Evolutionary conservation across 2,888 invertebrate genomes (phyloP), one percentile per base, ranked within the genome.

Genomic region (Erannis defoliaria): DNA sequence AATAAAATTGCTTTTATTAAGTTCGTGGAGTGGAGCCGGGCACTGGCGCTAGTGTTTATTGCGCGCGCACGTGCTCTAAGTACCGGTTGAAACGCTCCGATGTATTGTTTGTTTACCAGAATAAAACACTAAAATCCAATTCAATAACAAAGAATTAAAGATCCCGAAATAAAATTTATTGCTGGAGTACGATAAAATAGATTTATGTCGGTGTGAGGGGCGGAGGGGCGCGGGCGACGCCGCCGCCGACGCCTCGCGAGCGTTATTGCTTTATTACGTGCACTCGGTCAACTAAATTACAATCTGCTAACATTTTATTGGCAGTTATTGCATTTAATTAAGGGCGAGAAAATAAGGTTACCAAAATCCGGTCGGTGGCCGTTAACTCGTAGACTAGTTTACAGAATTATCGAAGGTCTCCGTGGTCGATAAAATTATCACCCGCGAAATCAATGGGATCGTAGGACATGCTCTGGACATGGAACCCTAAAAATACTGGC

Each of bases 131-230:
- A 92, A 93, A 92, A 91, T 92, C 91, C 89, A 91, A 91, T 91
- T 91, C 92, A 91, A 93, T 92, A 93, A 93, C 92, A 93, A 93
- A 93, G 92, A 93, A 93, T 93, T 93, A 92, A 92, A 92, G 93
- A 91, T 93, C 93, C 92, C 88, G 87, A 93, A 93, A 93, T 93
- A 93, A 91, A 93, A 92, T 92, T 92, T 91, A 93, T 93, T 91
- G 90, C 92, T 84, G 78, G 76, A 82, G 88, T 88, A 90, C 93
- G 90, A 92, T 93, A 91, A 92, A 93, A 92, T 92, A 92, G 92
- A 93, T 93, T 93, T 93, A 93, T 92, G 91, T 88, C 86, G 80
- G 76, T 70, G 71, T 71, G 65, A 71, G 45, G 64, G 67, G 67
- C 66, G 61, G 64, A 57, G 63, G 64, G 63, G 65, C 54, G 68